phyloP scores from a whole-genome alignment of 2,113 vertebrate species.

The Cynocephalus volans region DNA sequence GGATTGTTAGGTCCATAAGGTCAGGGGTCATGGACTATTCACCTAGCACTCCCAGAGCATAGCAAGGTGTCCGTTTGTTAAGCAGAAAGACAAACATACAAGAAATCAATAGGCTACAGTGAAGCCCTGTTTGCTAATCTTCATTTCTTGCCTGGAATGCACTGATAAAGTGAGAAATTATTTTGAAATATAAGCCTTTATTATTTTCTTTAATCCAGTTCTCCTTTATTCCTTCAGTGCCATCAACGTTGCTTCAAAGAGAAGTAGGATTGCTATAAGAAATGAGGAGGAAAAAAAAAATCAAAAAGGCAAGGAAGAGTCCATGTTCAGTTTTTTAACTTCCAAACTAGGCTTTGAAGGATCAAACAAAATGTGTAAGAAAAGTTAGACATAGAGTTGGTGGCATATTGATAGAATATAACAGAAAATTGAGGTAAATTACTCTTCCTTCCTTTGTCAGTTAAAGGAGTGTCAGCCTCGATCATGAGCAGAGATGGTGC shows the following conservation, averaged over 20 bases:
- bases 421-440: not conserved
- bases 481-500: not conserved
- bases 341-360: not conserved
- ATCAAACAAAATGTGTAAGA: not conserved
- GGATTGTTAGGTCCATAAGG: not conserved
- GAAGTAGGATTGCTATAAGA: not conserved
- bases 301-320: not conserved
- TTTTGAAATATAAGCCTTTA: not conserved
- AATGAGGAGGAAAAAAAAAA: not conserved
- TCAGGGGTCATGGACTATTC: not conserved
- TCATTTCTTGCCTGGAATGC: not conserved
- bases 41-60: not conserved
- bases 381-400: not conserved
- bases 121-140: not conserved
- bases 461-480: not conserved
- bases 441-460: not conserved
- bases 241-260: not conserved
- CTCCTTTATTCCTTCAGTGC: not conserved
- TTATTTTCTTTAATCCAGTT: not conserved
- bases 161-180: not conserved
- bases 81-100: not conserved
- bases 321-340: not conserved
- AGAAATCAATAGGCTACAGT: not conserved
- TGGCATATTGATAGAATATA: not conserved
- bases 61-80: not conserved